Base-by-base conservation (phyloP, 1,140 invertebrate species). In the Anthonomus grandis region DNA sequence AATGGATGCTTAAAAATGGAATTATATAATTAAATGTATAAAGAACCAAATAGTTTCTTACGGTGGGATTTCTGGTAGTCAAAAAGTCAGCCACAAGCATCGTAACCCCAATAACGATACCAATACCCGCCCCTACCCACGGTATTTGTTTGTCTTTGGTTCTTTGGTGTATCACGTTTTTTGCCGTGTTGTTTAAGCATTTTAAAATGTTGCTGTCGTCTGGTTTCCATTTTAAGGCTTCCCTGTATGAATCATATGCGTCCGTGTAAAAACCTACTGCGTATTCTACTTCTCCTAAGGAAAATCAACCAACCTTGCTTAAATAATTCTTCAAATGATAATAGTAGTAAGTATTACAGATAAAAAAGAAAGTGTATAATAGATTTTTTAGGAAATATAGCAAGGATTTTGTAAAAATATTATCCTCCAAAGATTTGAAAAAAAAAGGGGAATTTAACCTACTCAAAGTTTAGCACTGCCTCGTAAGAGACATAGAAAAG, bases 41-140 rank as follows among this genome's bases (percentile, higher is more conserved):
- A 46, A 18, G 57, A 57, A 44, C 24, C 24, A 45, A 21, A 23
- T 19, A 12, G 44, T 9, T 58, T 76, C 77, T 80, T 78, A 89
- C 86, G 51, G 84, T 83, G 22, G 86, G 85, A 70, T 81, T 83
- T 52, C 80, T 72, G 50, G 86, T 82, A 50, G 85, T 76, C 41
- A 82, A 77, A 62, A 83, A 84, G 71, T 90, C 87, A 53, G 81
- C 78, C 50, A 89, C 78, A 42, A 89, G 85, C 46, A 90, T 78
- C 38, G 78, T 70, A 49, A 89, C 82, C 42, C 88, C 87, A 25
- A 88, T 66, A 50, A 87, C 80, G 34, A 89, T 79, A 38, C 89
- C 89, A 62, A 88, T 72, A 18, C 83, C 86, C 62, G 85, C 83
- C 59, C 86, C 86, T 15, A 89, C 72, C 86, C 86, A 88, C 8